phyloP scores from a whole-genome alignment of 2,113 vertebrate genomes.

The Acrocephalus arundinaceus region DNA sequence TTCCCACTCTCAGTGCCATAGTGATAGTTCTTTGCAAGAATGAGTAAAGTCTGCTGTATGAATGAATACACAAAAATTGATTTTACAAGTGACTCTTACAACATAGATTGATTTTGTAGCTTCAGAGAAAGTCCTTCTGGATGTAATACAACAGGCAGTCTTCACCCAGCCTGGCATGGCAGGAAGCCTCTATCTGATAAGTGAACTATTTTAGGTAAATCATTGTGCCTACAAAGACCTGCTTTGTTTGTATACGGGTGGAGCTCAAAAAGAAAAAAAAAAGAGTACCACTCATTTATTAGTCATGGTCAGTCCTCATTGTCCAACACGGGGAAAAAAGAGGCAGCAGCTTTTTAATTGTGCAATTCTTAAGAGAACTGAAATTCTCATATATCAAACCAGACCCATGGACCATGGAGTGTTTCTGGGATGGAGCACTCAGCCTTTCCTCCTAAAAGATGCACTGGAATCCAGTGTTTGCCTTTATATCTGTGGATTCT shows the following conservation, averaged over 20 bases:
- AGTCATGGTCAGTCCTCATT: background rate
- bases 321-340: background rate
- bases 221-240: background rate
- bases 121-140: background rate
- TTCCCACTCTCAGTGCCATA: background rate
- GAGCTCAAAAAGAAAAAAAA: background rate
- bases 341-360: background rate
- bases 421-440: background rate
- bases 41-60: background rate
- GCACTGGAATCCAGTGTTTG: background rate
- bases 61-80: background rate
- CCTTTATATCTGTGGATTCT: background rate
- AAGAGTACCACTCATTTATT: background rate
- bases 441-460: background rate
- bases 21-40: background rate
- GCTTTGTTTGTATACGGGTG: background rate
- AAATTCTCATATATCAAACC: background rate
- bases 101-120: background rate
- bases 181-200: constrained; percentile 50
- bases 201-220: constrained; percentile 26
- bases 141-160: background rate
- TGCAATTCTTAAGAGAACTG: background rate
- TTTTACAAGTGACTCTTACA: background rate
- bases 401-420: background rate
- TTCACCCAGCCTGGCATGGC: background rate